phyloP scores from a whole-genome alignment of 2,888 invertebrate species.

The Romanomermis culicivorax region DNA sequence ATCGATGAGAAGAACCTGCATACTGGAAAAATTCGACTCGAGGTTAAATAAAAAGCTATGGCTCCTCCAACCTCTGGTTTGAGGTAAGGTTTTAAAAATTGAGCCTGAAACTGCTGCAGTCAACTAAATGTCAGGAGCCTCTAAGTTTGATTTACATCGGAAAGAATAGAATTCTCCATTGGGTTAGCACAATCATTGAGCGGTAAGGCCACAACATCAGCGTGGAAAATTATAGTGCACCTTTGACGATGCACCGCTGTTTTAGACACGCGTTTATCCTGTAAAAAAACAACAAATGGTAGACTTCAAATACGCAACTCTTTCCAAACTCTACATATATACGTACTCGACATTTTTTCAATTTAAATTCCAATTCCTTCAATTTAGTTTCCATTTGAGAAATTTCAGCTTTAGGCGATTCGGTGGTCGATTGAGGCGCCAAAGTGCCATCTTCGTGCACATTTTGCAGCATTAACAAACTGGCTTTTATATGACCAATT shows the following conservation, averaged over 20 bases:
- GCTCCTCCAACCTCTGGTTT: too few relatives aligned
- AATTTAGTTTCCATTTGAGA: neutral
- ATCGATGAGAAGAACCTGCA: too few relatives aligned
- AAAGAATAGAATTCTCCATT: neutral
- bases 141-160: neutral
- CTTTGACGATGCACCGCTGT: neutral
- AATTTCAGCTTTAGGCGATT: too few relatives aligned
- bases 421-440: neutral
- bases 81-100: too few relatives aligned
- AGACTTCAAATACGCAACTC: too few relatives aligned
- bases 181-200: neutral
- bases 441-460: too few relatives aligned
- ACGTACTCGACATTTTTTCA: neutral
- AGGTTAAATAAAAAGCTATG: too few relatives aligned
- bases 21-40: too few relatives aligned
- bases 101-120: too few relatives aligned
- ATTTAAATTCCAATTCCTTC: neutral
- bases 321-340: too few relatives aligned
- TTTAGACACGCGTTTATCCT: neutral
- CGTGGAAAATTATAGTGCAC: neutral
- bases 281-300: neutral
- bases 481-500: neutral
- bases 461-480: neutral
- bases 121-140: too few relatives aligned
- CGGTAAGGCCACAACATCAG: neutral